These are phyloP conservation scores for Rhagoletis pomonella DNA, from an alignment of 1,140 invertebrate species.

Conservation along the genomic window DNA sequence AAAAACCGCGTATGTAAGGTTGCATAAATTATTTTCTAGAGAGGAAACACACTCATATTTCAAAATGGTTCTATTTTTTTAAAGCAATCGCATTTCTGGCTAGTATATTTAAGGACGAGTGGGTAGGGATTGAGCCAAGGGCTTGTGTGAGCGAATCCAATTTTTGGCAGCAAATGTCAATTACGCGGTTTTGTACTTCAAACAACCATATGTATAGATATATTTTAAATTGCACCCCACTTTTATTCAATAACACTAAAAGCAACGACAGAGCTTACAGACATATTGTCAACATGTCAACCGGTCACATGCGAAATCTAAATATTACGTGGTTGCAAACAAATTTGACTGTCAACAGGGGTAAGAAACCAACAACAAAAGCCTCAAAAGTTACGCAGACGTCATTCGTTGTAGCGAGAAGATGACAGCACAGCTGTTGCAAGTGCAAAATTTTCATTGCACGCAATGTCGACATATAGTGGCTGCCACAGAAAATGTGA, in stretches of 20 bases:
- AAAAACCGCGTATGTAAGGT: no score
- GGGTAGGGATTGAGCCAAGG: no score
- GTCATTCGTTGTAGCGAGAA: background rate
- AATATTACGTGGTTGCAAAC: constrained; percentile 29
- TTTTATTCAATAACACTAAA: background rate
- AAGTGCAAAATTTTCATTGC: background rate
- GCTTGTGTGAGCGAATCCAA: no score
- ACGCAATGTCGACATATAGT: constrained; percentile 5
- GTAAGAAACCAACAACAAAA: background rate
- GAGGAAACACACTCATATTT: no score
- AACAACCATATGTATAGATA: no score
- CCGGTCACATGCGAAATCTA: constrained; percentile 35
- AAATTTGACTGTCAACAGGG: constrained; percentile 38
- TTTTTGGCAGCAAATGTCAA: no score
- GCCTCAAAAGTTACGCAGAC: background rate
- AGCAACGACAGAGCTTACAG: background rate
- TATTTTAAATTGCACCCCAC: background rate
- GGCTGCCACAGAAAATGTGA: constrained; percentile 10
- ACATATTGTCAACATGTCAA: constrained; percentile 35
- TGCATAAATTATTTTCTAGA: no score
- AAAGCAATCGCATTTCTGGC: no score
- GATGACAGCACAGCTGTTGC: constrained; percentile 35
- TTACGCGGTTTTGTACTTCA: no score
- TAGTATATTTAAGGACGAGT: no score
- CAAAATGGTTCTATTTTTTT: no score